Evolutionary conservation across 2,888 invertebrate species (phyloP).

Genomic region (Oscheius sp.): DNA sequence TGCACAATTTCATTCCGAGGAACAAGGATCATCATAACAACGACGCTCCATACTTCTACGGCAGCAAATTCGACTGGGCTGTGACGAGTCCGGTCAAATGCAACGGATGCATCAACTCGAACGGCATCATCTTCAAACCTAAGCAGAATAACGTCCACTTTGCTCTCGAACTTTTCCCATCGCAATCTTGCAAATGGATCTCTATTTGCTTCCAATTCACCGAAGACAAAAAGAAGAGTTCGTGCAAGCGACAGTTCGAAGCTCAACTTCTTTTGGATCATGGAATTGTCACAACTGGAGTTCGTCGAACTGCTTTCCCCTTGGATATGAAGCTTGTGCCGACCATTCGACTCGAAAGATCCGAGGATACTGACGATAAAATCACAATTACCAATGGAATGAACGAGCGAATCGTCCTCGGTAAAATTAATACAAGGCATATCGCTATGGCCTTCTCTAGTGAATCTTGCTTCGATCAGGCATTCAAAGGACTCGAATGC

Average conservation of each 20-base stretch:
- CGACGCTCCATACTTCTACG: too few species aligned
- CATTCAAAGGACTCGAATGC: neutral
- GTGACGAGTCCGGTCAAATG: too few species aligned
- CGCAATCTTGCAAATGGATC: neutral
- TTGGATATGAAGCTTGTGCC: neutral
- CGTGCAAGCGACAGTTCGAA: neutral
- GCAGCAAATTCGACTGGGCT: too few species aligned
- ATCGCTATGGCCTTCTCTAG: neutral
- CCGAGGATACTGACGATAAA: neutral
- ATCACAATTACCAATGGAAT: neutral
- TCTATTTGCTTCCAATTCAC: neutral
- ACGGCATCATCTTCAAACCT: neutral
- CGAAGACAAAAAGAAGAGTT: neutral
- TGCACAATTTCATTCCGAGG: too few species aligned
- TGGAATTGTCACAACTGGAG: neutral
- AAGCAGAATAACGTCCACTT: neutral
- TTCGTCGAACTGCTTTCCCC: neutral
- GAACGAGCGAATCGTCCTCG: conserved; percentile 7
- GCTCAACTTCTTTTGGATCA: neutral
- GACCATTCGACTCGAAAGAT: neutral
- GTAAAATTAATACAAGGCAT: neutral
- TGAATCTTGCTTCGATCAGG: neutral
- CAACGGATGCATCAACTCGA: neutral
- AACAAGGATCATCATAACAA: too few species aligned
- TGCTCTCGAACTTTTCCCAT: conserved; percentile 1